phyloP scores from a whole-genome alignment of 2,113 vertebrate species.

The Oncorhynchus gorbuscha region DNA sequence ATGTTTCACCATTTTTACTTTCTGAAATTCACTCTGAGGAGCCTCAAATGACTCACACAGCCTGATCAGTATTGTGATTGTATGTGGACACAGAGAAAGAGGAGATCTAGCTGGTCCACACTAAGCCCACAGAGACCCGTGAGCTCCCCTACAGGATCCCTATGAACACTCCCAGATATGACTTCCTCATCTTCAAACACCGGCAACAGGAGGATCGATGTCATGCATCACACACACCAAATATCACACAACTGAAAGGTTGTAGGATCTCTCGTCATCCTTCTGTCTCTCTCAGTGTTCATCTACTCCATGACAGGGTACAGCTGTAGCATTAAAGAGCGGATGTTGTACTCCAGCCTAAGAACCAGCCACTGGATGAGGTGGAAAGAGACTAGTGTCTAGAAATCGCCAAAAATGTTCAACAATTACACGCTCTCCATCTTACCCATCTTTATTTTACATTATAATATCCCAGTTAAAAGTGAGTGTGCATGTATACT shows the following conservation, averaged over 20 bases:
- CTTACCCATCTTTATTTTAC: too few relatives aligned
- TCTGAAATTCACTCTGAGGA: too few relatives aligned
- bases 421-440: not conserved
- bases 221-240: constrained; percentile 65
- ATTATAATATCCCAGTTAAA: too few relatives aligned
- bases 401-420: constrained; percentile 94
- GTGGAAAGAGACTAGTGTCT: constrained; percentile 91
- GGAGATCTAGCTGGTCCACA: constrained; percentile 92
- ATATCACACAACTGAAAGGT: not conserved
- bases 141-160: constrained; percentile 90
- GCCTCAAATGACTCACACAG: not conserved
- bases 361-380: constrained; percentile 92
- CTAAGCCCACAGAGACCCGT: constrained; percentile 82
- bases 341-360: constrained; percentile 98
- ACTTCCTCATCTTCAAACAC: constrained; percentile 95
- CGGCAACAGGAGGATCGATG: constrained; percentile 89
- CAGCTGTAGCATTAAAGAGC: constrained; percentile 95
- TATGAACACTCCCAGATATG: constrained; percentile 88
- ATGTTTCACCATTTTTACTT: too few relatives aligned
- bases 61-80: not conserved
- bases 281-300: constrained; percentile 79
- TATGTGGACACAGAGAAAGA: constrained; percentile 85
- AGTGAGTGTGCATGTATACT: not conserved
- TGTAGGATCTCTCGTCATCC: not conserved
- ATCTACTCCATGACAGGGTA: constrained; percentile 99